These are phyloP conservation scores for Clangula hyemalis DNA, from an alignment of 2,797 vertebrate genomes.

Conservation along the genomic window DNA sequence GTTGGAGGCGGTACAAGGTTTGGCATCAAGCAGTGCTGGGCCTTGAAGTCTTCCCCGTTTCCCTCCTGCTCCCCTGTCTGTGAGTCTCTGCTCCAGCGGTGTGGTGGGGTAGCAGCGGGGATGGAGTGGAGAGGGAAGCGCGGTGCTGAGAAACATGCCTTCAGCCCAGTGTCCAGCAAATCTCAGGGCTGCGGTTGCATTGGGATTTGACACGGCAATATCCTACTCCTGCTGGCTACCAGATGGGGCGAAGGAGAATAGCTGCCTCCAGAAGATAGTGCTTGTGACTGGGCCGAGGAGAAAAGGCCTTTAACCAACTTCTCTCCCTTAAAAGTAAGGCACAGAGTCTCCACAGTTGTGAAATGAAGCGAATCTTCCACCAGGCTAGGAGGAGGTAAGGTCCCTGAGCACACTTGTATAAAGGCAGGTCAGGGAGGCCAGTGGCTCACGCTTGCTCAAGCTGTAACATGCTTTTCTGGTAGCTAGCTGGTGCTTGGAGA, in stretches of 20 bases:
- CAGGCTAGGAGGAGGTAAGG: background rate
- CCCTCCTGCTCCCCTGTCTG: fast-evolving
- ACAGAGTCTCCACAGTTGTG: background rate
- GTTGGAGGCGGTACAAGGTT: fast-evolving
- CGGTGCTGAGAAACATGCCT: fast-evolving
- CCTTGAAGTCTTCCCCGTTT: background rate
- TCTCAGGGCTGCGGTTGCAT: background rate
- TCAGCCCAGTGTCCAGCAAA: background rate
- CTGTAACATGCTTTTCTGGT: background rate
- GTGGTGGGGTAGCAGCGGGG: background rate
- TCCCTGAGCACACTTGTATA: fast-evolving
- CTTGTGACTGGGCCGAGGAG: background rate
- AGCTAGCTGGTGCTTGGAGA: background rate
- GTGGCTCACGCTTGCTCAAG: background rate
- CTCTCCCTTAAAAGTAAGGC: background rate
- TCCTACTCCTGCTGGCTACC: background rate
- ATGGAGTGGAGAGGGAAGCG: background rate
- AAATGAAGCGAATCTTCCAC: background rate
- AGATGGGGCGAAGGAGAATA: background rate
- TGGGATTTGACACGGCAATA: background rate
- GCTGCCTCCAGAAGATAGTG: background rate
- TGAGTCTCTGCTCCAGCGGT: background rate
- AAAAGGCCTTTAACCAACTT: background rate
- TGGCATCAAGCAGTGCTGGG: background rate
- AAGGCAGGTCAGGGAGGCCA: background rate